These are phyloP conservation scores for Protomyctophum bolini DNA, from an alignment of 2,113 vertebrate genomes.

Conservation along the genomic window DNA sequence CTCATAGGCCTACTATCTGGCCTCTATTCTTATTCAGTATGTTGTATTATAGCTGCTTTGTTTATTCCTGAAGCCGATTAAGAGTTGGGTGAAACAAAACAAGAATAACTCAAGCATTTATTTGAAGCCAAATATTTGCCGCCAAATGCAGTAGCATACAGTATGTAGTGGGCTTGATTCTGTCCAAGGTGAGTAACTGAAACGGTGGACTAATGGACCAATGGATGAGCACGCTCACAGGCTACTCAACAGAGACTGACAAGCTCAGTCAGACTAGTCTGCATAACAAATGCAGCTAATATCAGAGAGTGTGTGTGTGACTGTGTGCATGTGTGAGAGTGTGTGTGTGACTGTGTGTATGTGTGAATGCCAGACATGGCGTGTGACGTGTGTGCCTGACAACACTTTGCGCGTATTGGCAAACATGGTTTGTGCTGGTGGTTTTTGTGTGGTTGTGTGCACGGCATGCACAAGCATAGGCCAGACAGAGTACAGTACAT, in stretches of 20 bases:
- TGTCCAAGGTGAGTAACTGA: conserved; percentile 56
- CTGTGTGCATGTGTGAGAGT: neutral
- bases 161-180: neutral
- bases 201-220: conserved; percentile 52
- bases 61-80: no score
- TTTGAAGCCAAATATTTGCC: conserved; percentile 21
- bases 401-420: no score
- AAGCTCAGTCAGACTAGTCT: conserved; percentile 45
- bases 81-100: conserved; percentile 1
- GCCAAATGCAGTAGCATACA: conserved; percentile 5
- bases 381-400: no score
- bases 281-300: conserved; percentile 70
- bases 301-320: conserved; percentile 42
- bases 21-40: no score
- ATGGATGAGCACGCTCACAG: conserved; percentile 20
- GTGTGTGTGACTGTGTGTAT: neutral
- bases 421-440: no score
- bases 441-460: no score
- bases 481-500: no score
- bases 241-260: conserved; percentile 26
- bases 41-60: no score
- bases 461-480: no score
- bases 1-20: no score
- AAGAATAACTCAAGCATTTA: conserved; percentile 10
- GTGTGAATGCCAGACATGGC: neutral